These are phyloP conservation scores for Chamaea fasciata DNA, from an alignment of 2,113 vertebrate genomes.

Conservation along the genomic window DNA sequence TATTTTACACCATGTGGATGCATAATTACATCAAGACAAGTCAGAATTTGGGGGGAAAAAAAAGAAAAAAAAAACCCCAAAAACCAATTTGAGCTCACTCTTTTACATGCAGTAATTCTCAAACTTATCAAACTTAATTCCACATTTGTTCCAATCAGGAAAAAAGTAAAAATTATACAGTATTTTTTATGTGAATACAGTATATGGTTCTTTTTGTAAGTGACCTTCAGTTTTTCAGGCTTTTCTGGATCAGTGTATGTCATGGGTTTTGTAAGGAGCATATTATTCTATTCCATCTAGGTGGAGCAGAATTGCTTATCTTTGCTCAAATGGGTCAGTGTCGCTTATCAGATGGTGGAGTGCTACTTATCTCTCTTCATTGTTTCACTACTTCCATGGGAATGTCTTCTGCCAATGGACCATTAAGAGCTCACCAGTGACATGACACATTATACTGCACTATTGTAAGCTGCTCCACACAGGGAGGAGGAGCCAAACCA, in stretches of 20 bases:
- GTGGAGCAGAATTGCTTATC: too few relatives aligned
- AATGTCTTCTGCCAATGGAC: too few relatives aligned
- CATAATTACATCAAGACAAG: not conserved
- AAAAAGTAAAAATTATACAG: not conserved
- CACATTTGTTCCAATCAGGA: not conserved
- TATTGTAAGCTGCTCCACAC: too few relatives aligned
- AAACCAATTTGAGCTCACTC: not conserved
- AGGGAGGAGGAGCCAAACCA: too few relatives aligned
- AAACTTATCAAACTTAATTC: not conserved
- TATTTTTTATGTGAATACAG: not conserved
- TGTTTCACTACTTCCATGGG: too few relatives aligned
- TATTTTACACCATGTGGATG: not conserved
- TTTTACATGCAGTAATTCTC: not conserved
- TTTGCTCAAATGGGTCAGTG: too few relatives aligned
- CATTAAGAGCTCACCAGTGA: too few relatives aligned
- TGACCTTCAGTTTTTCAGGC: not conserved
- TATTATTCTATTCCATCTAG: too few relatives aligned
- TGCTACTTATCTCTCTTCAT: too few relatives aligned
- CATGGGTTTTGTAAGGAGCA: too few relatives aligned
- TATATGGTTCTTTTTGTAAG: not conserved
- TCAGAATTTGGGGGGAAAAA: not conserved
- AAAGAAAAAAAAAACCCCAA: not conserved
- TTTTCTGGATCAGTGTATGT: not conserved
- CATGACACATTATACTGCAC: too few relatives aligned
- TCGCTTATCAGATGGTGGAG: too few relatives aligned